Conservation (phyloP, 2,113 vertebrate genomes). For the Chunga burmeisteri region DNA sequence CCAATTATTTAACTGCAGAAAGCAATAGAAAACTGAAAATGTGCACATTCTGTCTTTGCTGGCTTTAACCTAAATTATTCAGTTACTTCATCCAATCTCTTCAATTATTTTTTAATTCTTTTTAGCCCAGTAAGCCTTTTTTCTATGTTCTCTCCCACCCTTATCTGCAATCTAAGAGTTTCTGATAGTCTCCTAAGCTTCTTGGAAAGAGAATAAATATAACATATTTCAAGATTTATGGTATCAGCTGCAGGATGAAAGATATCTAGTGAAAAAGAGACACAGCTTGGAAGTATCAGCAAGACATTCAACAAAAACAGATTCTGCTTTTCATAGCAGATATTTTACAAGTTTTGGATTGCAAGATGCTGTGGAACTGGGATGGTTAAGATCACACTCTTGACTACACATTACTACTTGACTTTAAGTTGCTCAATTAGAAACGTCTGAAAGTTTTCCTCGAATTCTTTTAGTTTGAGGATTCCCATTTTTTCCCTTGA, state of each 20-base stretch:
- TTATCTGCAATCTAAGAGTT: not conserved
- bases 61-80: not conserved
- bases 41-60: not conserved
- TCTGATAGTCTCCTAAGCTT: not conserved
- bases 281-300: not conserved
- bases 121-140: not conserved
- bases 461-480: not conserved
- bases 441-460: not conserved
- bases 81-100: not conserved
- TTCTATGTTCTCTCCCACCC: not conserved
- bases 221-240: not conserved
- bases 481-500: not conserved
- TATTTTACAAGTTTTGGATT: not conserved
- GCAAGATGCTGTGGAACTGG: not conserved
- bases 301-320: not conserved
- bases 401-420: not conserved
- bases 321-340: not conserved
- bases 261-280: not conserved
- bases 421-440: not conserved
- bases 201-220: not conserved
- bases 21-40: not conserved
- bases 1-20: not conserved
- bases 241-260: not conserved
- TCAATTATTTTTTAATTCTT: not conserved
- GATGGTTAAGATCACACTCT: not conserved